A percentile compares a stretch with the other conserved stretches of the same genome.
Evolutionary conservation across 2,888 invertebrate genomes (phyloP).

Genomic region (Standfussiana lucernea): DNA sequence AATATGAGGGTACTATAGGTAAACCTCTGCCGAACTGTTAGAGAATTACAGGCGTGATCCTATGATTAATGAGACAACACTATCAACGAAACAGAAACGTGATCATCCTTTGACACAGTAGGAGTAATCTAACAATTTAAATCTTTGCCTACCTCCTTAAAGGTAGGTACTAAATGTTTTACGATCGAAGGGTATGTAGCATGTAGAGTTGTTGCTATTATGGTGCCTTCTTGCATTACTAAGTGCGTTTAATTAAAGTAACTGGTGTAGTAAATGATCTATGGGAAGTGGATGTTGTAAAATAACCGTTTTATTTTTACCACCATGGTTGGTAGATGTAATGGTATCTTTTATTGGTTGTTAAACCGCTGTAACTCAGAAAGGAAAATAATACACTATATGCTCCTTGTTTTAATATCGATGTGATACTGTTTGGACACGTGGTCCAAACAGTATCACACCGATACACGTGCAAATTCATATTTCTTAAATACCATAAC

Average conservation of each 20-base stretch:
- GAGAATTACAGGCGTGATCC: neutral
- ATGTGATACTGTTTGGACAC: too few species aligned
- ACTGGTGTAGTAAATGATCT: neutral
- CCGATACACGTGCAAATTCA: too few species aligned
- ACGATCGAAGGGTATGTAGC: conserved; percentile 26
- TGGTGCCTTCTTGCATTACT: conserved; percentile 3
- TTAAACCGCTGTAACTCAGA: neutral
- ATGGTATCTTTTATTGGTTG: neutral
- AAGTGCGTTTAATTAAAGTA: conserved; percentile 22
- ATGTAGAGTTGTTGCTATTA: conserved; percentile 1
- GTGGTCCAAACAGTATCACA: too few species aligned
- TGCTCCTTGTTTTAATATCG: too few species aligned
- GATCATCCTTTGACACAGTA: neutral
- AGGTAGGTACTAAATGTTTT: conserved; percentile 46
- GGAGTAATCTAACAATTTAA: neutral
- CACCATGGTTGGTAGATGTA: neutral
- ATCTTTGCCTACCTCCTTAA: neutral
- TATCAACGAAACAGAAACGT: neutral
- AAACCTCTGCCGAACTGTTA: neutral
- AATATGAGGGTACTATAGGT: neutral
- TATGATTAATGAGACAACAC: neutral
- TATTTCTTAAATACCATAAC: too few species aligned
- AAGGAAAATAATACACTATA: too few species aligned
- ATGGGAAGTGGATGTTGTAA: neutral
- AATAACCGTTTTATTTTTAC: neutral